phyloP scores from a whole-genome alignment of 2,113 vertebrate genomes.

The Semicossyphus pulcher region DNA sequence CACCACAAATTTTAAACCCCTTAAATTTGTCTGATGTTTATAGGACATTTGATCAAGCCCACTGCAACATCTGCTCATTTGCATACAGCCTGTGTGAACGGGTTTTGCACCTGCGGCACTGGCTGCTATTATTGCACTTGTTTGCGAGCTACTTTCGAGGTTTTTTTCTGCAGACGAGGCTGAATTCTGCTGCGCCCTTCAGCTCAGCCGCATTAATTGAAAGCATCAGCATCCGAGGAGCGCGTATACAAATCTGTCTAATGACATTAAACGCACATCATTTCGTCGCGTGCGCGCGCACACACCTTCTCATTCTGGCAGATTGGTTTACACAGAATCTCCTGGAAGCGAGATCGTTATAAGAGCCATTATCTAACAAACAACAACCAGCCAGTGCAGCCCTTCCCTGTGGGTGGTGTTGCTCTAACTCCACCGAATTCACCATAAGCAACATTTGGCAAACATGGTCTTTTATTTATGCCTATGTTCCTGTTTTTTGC shows the following conservation, averaged over 20 bases:
- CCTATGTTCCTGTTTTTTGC: constrained; percentile 17
- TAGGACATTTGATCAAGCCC: constrained; percentile 58
- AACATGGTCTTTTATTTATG: neutral
- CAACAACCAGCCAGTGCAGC: no score
- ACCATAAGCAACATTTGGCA: constrained; percentile 17
- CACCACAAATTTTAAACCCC: constrained; percentile 31
- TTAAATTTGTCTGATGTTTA: constrained; percentile 42
- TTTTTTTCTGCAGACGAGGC: constrained; percentile 73
- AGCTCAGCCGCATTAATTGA: constrained; percentile 56
- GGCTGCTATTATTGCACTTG: constrained; percentile 38
- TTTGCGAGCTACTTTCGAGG: constrained; percentile 56
- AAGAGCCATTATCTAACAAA: constrained; percentile 51
- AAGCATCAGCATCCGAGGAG: constrained; percentile 49
- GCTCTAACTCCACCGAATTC: constrained; percentile 20
- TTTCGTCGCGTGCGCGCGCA: constrained; percentile 6
- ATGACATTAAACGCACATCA: constrained; percentile 48
- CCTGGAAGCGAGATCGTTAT: constrained; percentile 58
- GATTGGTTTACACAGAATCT: constrained; percentile 19
- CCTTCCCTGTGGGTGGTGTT: no score
- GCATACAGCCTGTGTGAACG: constrained; percentile 55
- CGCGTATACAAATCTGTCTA: constrained; percentile 59
- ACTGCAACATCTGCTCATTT: constrained; percentile 76
- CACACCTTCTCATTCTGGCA: constrained; percentile 1
- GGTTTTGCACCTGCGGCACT: constrained; percentile 67
- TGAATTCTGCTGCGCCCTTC: constrained; percentile 49